Base-by-base conservation (phyloP, 2,797 vertebrate species). In the Danio aesculapii region DNA sequence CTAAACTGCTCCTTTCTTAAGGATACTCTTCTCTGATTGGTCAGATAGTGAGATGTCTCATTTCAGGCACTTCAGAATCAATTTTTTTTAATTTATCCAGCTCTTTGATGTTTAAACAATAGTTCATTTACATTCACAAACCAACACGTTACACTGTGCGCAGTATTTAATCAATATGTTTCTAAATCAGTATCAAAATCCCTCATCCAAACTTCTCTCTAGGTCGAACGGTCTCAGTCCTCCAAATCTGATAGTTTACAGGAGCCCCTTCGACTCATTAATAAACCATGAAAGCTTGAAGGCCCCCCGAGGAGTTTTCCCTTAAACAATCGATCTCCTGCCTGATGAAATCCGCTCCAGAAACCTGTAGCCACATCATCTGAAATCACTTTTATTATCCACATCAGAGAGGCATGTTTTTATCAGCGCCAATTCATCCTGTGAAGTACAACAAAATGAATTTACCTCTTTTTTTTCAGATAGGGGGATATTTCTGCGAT, bases 291-390 rank as follows among this genome's bases (percentile, higher is more conserved):
- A 78, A 41, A 69, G 76, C 47, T 70, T 21, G 21, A 69, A 49
- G 6, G 8, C 8, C 57, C 46, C 46, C 46, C 10, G 19, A 61
- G 66, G 21, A 77, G 46, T 16, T 43, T 59, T 50, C 19, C 21
- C 53, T 64, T 46, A 59, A 39, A 43, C 66, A 79, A 79, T 43
- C 30, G 30, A 61, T 79, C 57, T 79, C 19, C 30, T 52, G 57
- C 39, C 46, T 47, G 66, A 61, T 41, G n/a, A 41, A 59, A 78
- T 78, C 53, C 53, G 52, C 63, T 52, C 16, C 4, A 17, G 21
- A 62, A 75, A 75, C 30, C 39, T 53, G 62, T 57, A 76, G 47
- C 16, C 12, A 12, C 7, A 76, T 30, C 52, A 17, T 41, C 16
- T 16, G 19, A 16, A 59, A 59, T 59, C 17, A 3, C 70, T 77